Evolutionary conservation across 2,113 vertebrate genomes (phyloP).

Genomic region (Muscicapa adusta): DNA sequence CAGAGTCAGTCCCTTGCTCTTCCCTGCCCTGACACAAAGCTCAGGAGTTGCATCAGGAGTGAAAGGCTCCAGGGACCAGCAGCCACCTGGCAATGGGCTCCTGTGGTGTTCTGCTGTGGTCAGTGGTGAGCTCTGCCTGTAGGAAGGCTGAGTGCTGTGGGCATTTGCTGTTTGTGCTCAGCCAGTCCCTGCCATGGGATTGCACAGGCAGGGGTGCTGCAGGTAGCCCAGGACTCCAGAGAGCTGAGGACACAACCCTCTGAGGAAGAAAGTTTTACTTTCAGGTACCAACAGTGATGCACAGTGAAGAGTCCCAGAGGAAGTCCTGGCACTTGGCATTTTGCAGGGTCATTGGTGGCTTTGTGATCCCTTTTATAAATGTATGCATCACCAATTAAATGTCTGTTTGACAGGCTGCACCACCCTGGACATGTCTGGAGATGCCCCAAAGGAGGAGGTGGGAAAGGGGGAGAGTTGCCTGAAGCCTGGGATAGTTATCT

Average conservation of each 20-base stretch:
- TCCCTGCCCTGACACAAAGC: not conserved
- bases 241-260: not conserved
- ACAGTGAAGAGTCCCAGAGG: not conserved
- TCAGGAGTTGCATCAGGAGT: not conserved
- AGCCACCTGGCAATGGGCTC: not conserved
- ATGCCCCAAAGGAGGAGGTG: slow-evolving; percentile 47
- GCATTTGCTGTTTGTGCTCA: not conserved
- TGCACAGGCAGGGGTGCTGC: not conserved
- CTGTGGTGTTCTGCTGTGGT: fast-evolving
- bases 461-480: slow-evolving; percentile 31
- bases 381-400: not conserved
- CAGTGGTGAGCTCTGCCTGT: not conserved
- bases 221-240: not conserved
- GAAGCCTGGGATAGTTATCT: slow-evolving; percentile 60
- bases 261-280: not conserved
- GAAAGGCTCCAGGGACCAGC: not conserved
- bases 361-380: not conserved
- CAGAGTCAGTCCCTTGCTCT: not conserved
- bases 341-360: not conserved
- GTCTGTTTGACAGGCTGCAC: slow-evolving; percentile 22
- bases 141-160: not conserved
- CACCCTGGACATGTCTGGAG: slow-evolving; percentile 52
- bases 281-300: not conserved
- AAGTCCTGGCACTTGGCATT: not conserved
- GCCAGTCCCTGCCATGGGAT: not conserved